Evolutionary conservation across 2,113 vertebrate genomes (phyloP).

Genomic region (Pseudopipra pipra): DNA sequence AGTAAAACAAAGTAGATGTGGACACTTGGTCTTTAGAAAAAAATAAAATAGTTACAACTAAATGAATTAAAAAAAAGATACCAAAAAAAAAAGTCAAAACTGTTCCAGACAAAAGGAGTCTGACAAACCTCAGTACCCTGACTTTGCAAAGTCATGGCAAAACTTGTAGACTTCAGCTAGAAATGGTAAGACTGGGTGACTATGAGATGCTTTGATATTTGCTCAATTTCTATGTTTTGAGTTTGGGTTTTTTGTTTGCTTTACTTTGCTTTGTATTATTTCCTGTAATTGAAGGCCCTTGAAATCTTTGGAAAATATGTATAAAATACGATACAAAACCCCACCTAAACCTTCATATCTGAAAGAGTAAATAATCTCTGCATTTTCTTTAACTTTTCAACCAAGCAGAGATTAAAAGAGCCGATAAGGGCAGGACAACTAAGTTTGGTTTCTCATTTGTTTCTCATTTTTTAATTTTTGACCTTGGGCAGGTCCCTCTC

Average conservation of each 20-base stretch:
- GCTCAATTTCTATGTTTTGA: not conserved
- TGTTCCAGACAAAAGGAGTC: not conserved
- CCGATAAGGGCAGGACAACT: not conserved
- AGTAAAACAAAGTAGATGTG: not conserved
- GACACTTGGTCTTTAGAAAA: not conserved
- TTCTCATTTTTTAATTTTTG: not conserved
- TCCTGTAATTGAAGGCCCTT: not conserved
- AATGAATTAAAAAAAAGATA: not conserved
- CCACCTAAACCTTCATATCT: not conserved
- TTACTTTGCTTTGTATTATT: not conserved
- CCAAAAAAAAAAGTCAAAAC: not conserved
- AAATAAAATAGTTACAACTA: not conserved
- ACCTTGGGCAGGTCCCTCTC: accelerated
- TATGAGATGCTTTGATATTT: not conserved
- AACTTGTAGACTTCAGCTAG: not conserved
- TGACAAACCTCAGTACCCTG: not conserved
- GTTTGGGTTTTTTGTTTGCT: not conserved
- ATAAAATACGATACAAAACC: not conserved
- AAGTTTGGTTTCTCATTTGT: not conserved
- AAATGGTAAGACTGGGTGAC: not conserved
- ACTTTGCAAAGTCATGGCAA: not conserved
- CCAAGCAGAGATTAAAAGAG: not conserved
- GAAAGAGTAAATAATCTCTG: not conserved
- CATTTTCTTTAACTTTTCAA: not conserved
- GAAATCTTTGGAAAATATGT: not conserved